phyloP scores from a whole-genome alignment of 1,140 invertebrate species.

The Nebria ingens region DNA sequence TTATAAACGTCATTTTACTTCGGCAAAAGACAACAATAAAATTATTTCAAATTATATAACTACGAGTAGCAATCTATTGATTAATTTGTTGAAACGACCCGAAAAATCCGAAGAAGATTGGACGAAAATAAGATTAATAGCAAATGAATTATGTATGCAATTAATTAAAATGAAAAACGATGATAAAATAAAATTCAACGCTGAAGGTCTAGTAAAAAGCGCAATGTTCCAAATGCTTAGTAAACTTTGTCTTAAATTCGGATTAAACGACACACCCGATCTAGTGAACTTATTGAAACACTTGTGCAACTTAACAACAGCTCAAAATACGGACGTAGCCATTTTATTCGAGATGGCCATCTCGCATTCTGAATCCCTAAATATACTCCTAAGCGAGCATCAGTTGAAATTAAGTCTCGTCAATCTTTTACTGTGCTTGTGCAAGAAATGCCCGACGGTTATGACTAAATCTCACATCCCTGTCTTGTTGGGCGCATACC shows the following conservation, averaged over 20 bases:
- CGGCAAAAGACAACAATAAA: conserved; percentile 33
- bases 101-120: conserved; percentile 20
- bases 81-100: conserved; percentile 32
- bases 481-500: conserved; percentile 59
- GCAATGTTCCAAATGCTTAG: conserved; percentile 54
- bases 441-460: conserved; percentile 45
- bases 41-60: conserved; percentile 21
- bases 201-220: conserved; percentile 40
- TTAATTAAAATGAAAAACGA: conserved; percentile 26
- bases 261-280: conserved; percentile 41
- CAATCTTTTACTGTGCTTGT: conserved; percentile 47
- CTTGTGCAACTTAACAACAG: conserved; percentile 40
- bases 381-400: conserved; percentile 45
- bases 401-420: conserved; percentile 47
- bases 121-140: conserved; percentile 36
- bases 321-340: conserved; percentile 39
- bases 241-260: conserved; percentile 50
- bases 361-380: conserved; percentile 61
- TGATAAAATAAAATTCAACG: conserved; percentile 30
- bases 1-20: conserved; percentile 21
- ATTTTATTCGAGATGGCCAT: conserved; percentile 60
- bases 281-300: conserved; percentile 44
- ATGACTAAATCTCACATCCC: conserved; percentile 55
- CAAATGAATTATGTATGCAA: conserved; percentile 32
- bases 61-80: conserved; percentile 31